These are phyloP conservation scores for Eurypyga helias DNA, from an alignment of 2,113 vertebrate genomes.

Conservation along the genomic window DNA sequence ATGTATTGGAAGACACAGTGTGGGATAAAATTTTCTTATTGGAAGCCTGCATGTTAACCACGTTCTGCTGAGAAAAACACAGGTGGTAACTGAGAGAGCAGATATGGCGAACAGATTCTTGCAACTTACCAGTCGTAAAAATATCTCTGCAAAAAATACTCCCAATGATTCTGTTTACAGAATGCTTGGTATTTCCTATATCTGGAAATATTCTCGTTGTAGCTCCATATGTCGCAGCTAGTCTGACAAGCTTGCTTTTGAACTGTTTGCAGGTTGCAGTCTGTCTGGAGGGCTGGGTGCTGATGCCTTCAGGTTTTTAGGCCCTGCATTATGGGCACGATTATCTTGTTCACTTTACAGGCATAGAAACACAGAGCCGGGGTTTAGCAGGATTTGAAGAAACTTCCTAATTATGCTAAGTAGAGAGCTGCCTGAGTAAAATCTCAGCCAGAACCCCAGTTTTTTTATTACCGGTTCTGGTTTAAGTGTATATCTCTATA, in stretches of 20 bases:
- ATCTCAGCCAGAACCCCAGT: constrained; percentile 28
- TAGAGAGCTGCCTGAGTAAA: background rate
- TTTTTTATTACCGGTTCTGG: constrained; percentile 26
- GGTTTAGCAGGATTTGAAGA: constrained; percentile 43
- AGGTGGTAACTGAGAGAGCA: constrained; percentile 21
- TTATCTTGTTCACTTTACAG: constrained; percentile 68
- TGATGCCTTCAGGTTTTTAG: constrained; percentile 64
- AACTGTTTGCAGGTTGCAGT: constrained; percentile 67
- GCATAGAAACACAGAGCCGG: background rate
- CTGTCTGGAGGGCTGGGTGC: constrained; percentile 65
- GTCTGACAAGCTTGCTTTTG: constrained; percentile 63
- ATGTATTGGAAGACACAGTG: background rate
- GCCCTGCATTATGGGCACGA: constrained; percentile 43
- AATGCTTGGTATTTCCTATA: constrained; percentile 69
- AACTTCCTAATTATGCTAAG: constrained; percentile 47
- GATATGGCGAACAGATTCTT: constrained; percentile 55
- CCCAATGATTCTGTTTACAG: constrained; percentile 59
- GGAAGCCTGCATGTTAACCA: constrained; percentile 9
- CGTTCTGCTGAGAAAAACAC: constrained; percentile 21
- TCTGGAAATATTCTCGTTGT: constrained; percentile 54
- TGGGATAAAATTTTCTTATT: background rate
- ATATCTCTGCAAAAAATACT: constrained; percentile 54
- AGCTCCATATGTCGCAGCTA: constrained; percentile 63
- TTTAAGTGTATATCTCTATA: constrained; percentile 20
- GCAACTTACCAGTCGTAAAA: constrained; percentile 56